Percentiles rank a stretch among this genome's conserved stretches.
Conservation (phyloP, 2,888 invertebrate species). For the Drosophila prolongata region DNA sequence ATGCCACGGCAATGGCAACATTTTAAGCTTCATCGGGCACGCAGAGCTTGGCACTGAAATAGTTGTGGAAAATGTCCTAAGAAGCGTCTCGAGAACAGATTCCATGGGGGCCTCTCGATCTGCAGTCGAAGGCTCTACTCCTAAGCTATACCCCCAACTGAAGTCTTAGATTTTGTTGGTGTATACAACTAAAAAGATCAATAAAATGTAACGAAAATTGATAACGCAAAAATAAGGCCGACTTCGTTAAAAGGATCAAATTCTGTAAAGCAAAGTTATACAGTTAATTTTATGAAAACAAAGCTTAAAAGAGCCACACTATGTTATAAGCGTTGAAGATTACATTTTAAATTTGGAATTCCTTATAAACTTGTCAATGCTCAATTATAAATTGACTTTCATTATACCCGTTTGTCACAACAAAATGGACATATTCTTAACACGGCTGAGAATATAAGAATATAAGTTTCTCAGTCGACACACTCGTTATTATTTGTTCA, state of each 20-base stretch:
- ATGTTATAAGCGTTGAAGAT: neutral
- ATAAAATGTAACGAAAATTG: too few species aligned
- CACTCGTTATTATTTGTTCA: too few species aligned
- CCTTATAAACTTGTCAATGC: neutral
- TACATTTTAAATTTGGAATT: neutral
- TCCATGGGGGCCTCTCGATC: conserved; percentile 67
- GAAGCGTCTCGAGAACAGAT: conserved; percentile 6
- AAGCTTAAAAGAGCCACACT: neutral
- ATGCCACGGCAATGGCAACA: conserved; percentile 32
- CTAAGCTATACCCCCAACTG: conserved; percentile 70
- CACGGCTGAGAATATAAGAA: too few species aligned
- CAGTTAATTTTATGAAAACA: neutral
- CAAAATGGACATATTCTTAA: neutral
- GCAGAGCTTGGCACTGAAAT: conserved; percentile 2
- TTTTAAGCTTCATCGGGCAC: conserved; percentile 36
- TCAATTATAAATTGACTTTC: neutral
- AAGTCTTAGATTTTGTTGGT: neutral
- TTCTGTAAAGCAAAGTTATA: conserved; percentile 54
- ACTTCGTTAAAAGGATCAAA: too few species aligned
- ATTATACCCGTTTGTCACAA: neutral
- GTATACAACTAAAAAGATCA: too few species aligned
- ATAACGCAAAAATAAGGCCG: too few species aligned
- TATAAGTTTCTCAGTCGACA: too few species aligned
- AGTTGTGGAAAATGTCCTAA: conserved; percentile 23
- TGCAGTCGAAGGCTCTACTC: conserved; percentile 78